Evolutionary conservation across 2,797 vertebrate genomes (phyloP).

Genomic region (Pterois miles): DNA sequence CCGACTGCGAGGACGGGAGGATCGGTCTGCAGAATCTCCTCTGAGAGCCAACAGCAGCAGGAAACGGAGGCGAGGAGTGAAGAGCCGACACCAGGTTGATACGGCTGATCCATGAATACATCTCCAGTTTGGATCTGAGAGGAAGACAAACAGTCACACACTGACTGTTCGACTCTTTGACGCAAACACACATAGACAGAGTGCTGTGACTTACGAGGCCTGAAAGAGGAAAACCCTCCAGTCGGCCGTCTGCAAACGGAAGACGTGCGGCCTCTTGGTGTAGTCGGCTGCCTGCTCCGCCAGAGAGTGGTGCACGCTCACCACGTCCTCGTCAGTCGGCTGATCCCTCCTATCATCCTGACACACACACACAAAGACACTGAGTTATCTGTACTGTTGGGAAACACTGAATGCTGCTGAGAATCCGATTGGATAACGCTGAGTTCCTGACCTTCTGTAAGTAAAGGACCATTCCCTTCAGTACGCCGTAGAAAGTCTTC

Average conservation of each 20-base stretch:
- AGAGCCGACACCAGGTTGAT: conserved; percentile 91
- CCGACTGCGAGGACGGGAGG: conserved; percentile 84
- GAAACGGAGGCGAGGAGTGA: conserved; percentile 92
- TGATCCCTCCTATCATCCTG: conserved; percentile 81
- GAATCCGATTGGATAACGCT: background rate
- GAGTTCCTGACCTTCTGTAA: conserved; percentile 87
- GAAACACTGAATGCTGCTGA: background rate
- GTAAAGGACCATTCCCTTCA: conserved; percentile 92
- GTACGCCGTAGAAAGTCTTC: conserved; percentile 89
- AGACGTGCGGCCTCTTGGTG: conserved; percentile 91
- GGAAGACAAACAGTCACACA: background rate
- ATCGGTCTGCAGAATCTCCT: conserved; percentile 89
- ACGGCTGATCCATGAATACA: conserved; percentile 92
- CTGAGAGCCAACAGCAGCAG: conserved; percentile 91
- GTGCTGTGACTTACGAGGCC: conserved; percentile 75
- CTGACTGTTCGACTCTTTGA: background rate
- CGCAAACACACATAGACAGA: background rate
- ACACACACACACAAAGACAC: background rate
- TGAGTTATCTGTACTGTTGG: accelerated
- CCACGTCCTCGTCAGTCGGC: conserved; percentile 85
- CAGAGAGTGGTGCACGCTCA: conserved; percentile 93
- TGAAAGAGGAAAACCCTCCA: conserved; percentile 89
- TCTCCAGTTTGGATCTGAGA: conserved; percentile 85
- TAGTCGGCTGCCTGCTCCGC: conserved; percentile 87
- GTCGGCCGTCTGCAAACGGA: conserved; percentile 93